Base-by-base conservation (phyloP, 2,888 invertebrate species). In the Eurytoma californica region DNA sequence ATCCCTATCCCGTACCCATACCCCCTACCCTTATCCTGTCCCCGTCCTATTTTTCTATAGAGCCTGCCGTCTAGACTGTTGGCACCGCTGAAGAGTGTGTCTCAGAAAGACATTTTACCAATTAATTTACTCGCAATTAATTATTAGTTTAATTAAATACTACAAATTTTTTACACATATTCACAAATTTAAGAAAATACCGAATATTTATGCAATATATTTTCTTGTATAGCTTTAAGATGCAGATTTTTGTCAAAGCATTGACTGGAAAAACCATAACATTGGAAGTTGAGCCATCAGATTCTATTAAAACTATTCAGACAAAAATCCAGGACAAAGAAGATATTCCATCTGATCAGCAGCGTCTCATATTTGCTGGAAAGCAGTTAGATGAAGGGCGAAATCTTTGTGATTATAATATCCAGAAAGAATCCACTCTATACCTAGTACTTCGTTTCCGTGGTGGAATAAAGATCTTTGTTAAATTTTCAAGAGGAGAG, bases 341-440 rank as follows among this genome's bases (percentile, higher is more conserved):
- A 89, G 91, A 95, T 86, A 95, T 95, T 91, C 95, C 95, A 83
- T 95, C 95, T 85, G 96, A 96, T 90, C 96, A 96, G 91, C 96
- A 96, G 91, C 94, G 96, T 87, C 92, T 97, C 90, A 97, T 97
- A 91, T 98, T 98, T 90, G 97, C 97, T 85, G 98, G 98, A 77
- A 98, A 97, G 90, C 98, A 98, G 91, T 91, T 98, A 87, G 98
- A 98, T 92, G 98, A 98, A 93, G 98, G 97, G 3, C 94, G 97
- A 73, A 97, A 97, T 2, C 92, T 98, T 51, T 96, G 96, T 0
- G 98, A 98, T 89, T 97, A 97, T 91, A 97, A 97, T 91, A 97
- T 98, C 88, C 97, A 98, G 91, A 97, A 97, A 91, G 97, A 97
- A 91, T 97, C 97, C 0, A 97, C 97, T 0, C 93, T 97, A 80